Base-by-base conservation (phyloP, 2,888 invertebrate species). In the Cerastoderma edule region DNA sequence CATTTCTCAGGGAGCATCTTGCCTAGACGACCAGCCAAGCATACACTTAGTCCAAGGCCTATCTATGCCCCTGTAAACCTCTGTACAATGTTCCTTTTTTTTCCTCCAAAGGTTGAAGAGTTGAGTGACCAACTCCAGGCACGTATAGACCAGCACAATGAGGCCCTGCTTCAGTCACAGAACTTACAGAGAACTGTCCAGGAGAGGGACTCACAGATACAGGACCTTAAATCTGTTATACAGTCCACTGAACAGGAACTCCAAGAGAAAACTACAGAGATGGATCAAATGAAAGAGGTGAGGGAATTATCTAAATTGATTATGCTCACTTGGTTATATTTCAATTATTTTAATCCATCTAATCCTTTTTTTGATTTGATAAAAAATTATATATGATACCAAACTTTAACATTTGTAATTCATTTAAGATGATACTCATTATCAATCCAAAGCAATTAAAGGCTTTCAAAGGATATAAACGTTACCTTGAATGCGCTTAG, bases 111-210 rank as follows among this genome's bases (percentile, higher is more conserved):
- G 97, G 95, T 96, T 67, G 96, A 96, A 89, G 95, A 95, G 68
- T 93, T 97, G 82, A 96, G 96, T 93, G 93, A 94, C 1, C 96
- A 97, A 78, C 80, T 93, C 24, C 85, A 88, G 73, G 84, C 87
- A 44, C 89, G 88, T 48, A 87, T 88, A 24, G 90, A 91, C 69
- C 84, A 85, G 39, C 88, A 90, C 60, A 86, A 83, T 44, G 81
- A 87, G 72, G 82, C 89, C 53, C 78, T 86, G 85, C 92, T 94
- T 0, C 95, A 95, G 78, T 95, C 95, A 84, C 94, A 95, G 1
- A 94, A 95, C 67, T 93, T 95, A 0, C 96, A 97, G 91, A 93
- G 94, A 0, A 96, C 97, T 82, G 92, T 96, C 1, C 95, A 96
- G 91, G 89, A 89, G 71, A 85, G 85, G 65, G 88, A 89, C 22